phyloP scores from a whole-genome alignment of 2,888 invertebrate genomes.

The Slavum lentiscoides region DNA sequence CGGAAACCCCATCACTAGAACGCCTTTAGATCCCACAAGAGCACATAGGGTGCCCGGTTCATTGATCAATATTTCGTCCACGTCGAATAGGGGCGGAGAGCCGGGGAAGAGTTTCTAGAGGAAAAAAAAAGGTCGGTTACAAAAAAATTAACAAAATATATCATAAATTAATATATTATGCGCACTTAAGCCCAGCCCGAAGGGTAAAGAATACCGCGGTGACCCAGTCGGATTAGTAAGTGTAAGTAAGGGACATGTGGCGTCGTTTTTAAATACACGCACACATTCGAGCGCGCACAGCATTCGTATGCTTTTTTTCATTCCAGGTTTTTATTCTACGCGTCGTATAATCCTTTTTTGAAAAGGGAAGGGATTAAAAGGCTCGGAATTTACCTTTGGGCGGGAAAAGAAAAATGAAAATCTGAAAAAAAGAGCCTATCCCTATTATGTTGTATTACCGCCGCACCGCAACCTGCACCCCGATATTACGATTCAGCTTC shows the following conservation, averaged over 20 bases:
- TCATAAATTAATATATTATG: conserved; percentile 52
- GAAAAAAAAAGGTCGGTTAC: conserved; percentile 21
- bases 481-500: conserved; percentile 17
- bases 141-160: conserved; percentile 43
- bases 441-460: neutral
- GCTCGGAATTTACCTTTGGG: conserved; percentile 32
- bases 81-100: conserved; percentile 70
- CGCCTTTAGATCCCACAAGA: conserved; percentile 72
- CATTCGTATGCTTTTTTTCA: conserved; percentile 31
- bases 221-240: conserved; percentile 50
- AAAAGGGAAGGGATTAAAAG: conserved; percentile 50
- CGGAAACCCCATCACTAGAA: conserved; percentile 73
- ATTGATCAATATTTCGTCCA: conserved; percentile 71
- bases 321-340: conserved; percentile 32
- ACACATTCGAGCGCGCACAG: conserved; percentile 2
- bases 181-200: conserved; percentile 38
- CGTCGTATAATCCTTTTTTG: conserved; percentile 48
- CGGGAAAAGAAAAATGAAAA: conserved; percentile 40
- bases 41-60: conserved; percentile 70
- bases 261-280: conserved; percentile 50
- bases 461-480: too few species aligned
- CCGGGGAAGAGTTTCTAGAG: conserved; percentile 66
- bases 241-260: conserved; percentile 46
- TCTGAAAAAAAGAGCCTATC: conserved; percentile 27
- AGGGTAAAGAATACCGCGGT: conserved; percentile 52